Percentiles rank a stretch among this genome's conserved stretches.
phyloP scores from a whole-genome alignment of 2,888 invertebrate species.

The Ptilodon capucinus region DNA sequence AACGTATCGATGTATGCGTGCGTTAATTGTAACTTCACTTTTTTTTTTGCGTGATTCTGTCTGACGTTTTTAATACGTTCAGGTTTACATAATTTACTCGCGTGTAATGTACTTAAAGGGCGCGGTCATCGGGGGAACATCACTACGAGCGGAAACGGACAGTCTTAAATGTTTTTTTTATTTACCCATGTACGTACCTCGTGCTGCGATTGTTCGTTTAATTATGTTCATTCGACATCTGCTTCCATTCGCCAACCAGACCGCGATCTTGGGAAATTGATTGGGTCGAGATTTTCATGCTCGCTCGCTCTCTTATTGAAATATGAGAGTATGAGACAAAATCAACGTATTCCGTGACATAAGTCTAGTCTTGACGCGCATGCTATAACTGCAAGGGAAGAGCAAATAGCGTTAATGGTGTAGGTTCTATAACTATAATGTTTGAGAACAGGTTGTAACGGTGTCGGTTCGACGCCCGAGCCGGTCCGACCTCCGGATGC shows the following conservation, averaged over 20 bases:
- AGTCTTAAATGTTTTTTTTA: constrained; percentile 11
- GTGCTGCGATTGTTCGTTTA: background rate
- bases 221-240: background rate
- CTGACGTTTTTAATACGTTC: too few species aligned
- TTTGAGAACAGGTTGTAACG: constrained; percentile 48
- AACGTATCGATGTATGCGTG: too few species aligned
- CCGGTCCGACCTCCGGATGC: constrained; percentile 23
- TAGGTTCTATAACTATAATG: constrained; percentile 33
- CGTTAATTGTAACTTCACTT: too few species aligned
- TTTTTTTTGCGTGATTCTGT: too few species aligned
- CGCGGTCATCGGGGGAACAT: background rate
- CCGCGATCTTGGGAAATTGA: background rate
- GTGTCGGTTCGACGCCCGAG: constrained; percentile 44
- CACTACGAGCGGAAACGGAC: background rate
- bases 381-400: constrained; percentile 13
- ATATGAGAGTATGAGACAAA: too few species aligned
- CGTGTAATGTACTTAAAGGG: background rate
- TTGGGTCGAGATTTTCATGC: constrained; percentile 10
- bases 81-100: too few species aligned
- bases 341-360: too few species aligned
- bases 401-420: constrained; percentile 27
- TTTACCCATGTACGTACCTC: background rate
- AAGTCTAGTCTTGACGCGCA: too few species aligned
- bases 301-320: too few species aligned
- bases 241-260: background rate